phyloP scores from a whole-genome alignment of 2,113 vertebrate genomes.

The Entomyzon cyanotis region DNA sequence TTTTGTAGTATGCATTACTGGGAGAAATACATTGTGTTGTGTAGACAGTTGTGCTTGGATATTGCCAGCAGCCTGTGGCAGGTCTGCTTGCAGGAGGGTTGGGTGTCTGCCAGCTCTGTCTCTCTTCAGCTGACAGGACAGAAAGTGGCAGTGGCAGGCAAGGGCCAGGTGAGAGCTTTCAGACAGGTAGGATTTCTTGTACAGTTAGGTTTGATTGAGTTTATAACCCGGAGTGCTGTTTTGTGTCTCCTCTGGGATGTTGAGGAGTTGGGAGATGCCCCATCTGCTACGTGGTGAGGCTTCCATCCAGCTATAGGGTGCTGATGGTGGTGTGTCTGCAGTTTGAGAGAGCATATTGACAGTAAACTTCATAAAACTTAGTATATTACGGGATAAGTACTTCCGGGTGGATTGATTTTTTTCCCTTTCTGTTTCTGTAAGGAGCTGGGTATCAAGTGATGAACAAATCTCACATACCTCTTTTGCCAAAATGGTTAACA shows the following conservation, averaged over 20 bases:
- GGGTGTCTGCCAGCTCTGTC: not conserved
- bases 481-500: not conserved
- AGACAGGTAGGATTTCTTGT: not conserved
- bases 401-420: not conserved
- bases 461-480: not conserved
- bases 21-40: not conserved
- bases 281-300: rapidly evolving
- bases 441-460: not conserved
- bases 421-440: not conserved
- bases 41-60: not conserved
- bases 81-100: not conserved
- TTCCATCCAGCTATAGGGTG: not conserved
- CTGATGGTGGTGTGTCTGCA: not conserved
- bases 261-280: not conserved
- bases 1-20: not conserved
- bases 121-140: not conserved
- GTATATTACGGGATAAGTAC: not conserved
- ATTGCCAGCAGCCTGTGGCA: not conserved
- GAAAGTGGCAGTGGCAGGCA: not conserved
- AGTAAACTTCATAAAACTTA: not conserved
- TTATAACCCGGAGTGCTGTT: not conserved
- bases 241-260: not conserved
- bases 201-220: not conserved
- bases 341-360: not conserved
- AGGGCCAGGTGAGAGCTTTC: not conserved